These are phyloP conservation scores for Coilia nasus DNA, from an alignment of 2,797 vertebrate genomes.

Conservation along the genomic window DNA sequence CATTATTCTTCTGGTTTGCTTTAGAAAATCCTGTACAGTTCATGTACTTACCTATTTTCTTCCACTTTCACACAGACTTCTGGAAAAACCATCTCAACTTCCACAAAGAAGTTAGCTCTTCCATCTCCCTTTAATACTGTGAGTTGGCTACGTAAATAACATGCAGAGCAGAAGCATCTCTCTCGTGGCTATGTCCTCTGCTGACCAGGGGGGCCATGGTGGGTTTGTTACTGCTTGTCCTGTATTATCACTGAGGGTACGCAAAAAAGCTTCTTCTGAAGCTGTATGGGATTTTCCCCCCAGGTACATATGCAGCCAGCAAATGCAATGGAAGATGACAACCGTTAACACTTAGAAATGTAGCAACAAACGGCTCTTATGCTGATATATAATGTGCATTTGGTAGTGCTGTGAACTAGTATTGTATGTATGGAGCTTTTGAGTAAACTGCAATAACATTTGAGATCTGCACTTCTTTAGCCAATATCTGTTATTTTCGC, in stretches of 20 bases:
- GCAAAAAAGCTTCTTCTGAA: conserved; percentile 58
- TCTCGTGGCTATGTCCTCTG: conserved; percentile 34
- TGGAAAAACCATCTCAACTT: neutral
- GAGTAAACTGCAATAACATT: conserved; percentile 45
- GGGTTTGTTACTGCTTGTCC: conserved; percentile 50
- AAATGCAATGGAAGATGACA: conserved; percentile 87
- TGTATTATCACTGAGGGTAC: conserved; percentile 52
- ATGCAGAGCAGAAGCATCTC: conserved; percentile 44
- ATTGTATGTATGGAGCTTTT: neutral
- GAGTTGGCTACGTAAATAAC: conserved; percentile 52
- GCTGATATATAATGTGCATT: conserved; percentile 70
- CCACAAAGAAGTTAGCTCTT: neutral
- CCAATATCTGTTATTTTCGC: neutral
- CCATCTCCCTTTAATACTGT: conserved; percentile 30
- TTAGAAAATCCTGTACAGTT: neutral
- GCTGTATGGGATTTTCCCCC: conserved; percentile 66
- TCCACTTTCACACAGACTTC: neutral
- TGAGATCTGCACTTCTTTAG: neutral
- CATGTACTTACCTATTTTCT: neutral
- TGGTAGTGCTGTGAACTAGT: conserved; percentile 54
- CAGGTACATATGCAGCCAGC: conserved; percentile 70
- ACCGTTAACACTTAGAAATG: conserved; percentile 86
- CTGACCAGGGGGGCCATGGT: conserved; percentile 41
- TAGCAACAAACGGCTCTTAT: conserved; percentile 78
- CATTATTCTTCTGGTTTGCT: neutral